Evolutionary conservation across 2,113 vertebrate species (phyloP).

Genomic region (Rousettus leschenaultii): DNA sequence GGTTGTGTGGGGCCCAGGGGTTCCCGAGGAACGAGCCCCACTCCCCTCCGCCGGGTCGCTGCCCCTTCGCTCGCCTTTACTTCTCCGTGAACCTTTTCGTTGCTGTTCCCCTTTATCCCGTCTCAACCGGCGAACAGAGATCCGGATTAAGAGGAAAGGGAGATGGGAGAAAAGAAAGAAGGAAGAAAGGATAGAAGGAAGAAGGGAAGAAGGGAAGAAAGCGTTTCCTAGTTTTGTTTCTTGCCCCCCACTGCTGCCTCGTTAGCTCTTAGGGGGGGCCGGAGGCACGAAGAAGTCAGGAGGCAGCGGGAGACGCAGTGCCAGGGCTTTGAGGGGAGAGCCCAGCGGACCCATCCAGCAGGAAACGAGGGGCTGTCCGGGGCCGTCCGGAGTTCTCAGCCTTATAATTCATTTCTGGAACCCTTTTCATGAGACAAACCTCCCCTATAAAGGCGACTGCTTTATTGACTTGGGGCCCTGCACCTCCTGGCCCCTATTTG

Average conservation of each 20-base stretch:
- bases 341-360: background rate
- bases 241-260: background rate
- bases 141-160: background rate
- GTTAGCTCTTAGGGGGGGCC: background rate
- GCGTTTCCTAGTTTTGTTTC: background rate
- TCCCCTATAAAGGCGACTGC: background rate
- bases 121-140: background rate
- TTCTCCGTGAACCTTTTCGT: background rate
- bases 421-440: background rate
- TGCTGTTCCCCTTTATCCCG: background rate
- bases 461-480: background rate
- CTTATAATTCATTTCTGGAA: background rate
- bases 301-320: background rate
- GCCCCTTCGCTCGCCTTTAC: background rate
- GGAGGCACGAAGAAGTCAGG: background rate
- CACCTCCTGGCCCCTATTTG: background rate
- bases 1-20: background rate
- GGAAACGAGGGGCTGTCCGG: background rate
- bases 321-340: background rate
- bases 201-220: background rate
- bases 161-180: background rate
- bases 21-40: fast-evolving
- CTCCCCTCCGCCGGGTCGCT: fast-evolving
- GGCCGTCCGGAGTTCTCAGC: background rate
- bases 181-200: background rate